Conservation (phyloP, 2,797 vertebrate genomes). For the Aeoliscus strigatus region DNA sequence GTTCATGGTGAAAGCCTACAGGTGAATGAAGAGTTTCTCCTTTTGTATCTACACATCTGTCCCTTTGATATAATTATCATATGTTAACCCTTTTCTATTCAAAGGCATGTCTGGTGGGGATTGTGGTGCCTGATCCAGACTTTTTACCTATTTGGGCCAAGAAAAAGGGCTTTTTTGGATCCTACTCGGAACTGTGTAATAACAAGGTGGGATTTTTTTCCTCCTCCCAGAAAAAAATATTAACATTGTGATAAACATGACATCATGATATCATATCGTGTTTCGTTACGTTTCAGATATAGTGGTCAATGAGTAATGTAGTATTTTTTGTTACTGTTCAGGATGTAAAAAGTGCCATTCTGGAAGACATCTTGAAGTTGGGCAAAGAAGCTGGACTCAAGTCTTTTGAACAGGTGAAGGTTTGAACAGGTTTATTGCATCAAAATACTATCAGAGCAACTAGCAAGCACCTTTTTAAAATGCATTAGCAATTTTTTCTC, state of each 20-base stretch:
- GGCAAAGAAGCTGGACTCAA: constrained; percentile 92
- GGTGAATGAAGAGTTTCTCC: constrained; percentile 60
- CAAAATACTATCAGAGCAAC: background rate
- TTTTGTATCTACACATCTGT: background rate
- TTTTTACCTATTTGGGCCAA: constrained; percentile 80
- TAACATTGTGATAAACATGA: too few species aligned
- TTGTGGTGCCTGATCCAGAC: constrained; percentile 90
- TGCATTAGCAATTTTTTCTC: too few species aligned
- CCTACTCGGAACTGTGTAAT: constrained; percentile 84
- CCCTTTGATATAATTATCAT: background rate
- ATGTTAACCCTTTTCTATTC: constrained; percentile 6
- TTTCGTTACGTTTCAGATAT: too few species aligned
- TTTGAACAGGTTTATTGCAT: background rate
- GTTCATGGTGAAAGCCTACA: constrained; percentile 94
- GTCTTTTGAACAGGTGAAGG: constrained; percentile 92
- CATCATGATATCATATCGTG: too few species aligned
- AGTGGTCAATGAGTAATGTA: too few species aligned
- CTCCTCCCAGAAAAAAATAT: too few species aligned
- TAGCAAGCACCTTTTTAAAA: too few species aligned
- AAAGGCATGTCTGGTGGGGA: constrained; percentile 87
- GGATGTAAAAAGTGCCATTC: constrained; percentile 84
- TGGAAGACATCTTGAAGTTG: constrained; percentile 84
- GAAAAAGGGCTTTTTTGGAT: constrained; percentile 81
- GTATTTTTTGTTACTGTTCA: constrained; percentile 41
- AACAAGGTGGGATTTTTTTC: constrained; percentile 74